These are phyloP conservation scores for Opisthocomus hoazin DNA, from an alignment of 2,113 vertebrate species.

Conservation along the genomic window DNA sequence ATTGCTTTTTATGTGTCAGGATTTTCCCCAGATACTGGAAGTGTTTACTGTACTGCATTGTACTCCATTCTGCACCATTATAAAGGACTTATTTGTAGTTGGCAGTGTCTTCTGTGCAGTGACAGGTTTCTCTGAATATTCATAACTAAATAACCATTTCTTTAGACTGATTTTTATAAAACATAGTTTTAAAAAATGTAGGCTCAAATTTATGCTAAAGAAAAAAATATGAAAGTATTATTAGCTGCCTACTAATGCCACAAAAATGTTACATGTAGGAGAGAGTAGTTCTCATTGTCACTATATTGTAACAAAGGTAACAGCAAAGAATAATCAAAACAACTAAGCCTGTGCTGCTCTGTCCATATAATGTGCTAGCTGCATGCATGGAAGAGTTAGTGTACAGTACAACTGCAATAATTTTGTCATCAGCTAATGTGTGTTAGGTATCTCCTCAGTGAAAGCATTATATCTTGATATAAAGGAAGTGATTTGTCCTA, in stretches of 20 bases:
- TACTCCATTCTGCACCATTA: not conserved
- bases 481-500: not conserved
- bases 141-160: not conserved
- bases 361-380: not conserved
- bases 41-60: not conserved
- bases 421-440: not conserved
- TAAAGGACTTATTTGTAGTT: not conserved
- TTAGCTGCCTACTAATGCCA: not conserved
- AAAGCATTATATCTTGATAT: not conserved
- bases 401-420: not conserved
- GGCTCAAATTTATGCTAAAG: not conserved
- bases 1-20: not conserved
- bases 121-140: not conserved
- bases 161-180: not conserved
- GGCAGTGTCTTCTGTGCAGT: not conserved
- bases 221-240: not conserved
- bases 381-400: fast-evolving
- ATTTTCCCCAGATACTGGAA: not conserved
- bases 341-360: not conserved
- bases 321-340: not conserved
- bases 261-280: not conserved
- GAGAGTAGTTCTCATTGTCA: not conserved
- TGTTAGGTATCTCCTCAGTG: not conserved
- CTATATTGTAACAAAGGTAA: not conserved
- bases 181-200: not conserved